Evolutionary conservation across 2,797 vertebrate genomes (phyloP), one percentile per base, ranked within the genome.

Genomic region (Micromesistius poutassou): DNA sequence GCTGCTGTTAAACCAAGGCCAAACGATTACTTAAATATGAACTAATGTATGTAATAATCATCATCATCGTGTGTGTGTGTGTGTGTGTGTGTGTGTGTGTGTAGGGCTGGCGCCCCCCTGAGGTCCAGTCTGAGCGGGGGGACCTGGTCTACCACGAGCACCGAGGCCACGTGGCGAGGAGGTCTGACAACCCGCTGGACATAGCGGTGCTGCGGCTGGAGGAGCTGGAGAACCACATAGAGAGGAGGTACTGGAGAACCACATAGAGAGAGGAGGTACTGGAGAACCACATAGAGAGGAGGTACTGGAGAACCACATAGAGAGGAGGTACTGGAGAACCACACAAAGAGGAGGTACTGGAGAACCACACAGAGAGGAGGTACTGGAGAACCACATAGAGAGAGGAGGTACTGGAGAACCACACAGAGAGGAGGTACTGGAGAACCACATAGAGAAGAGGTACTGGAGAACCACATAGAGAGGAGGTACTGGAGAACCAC

Each of bases 321-420:
- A 13, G 33, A 35, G 33, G 33, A 7, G 33, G 5, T 35, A 35
- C 33, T 35, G 33, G 33, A 7, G 33, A 6, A 31, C 31, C 33
- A 35, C 33, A 35, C 5, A 35, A 6, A 35, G 33, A 35, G 80
- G 94, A 93, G 91, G 95, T 96, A 92, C 94, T 97, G 95, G 96
- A 97, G 94, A 93, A 92, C 93, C 96, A 96, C 95, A 96, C 96
- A 84, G 96, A 96, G 93, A 91, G 96, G 96, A 96, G 96, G 95
- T 96, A 97, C 94, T 95, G 96, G 95, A 31, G 31, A 31, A 31
- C 31, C 31, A 31, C 31, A n/a, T n/a, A n/a, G n/a, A 31, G 31
- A 31, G 31, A 31, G 31, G 31, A 31, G 31, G 31, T 31, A 31
- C 31, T 31, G 31, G 31, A 31, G 31, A 31, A 31, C 31, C 31